phyloP scores from a whole-genome alignment of 2,888 invertebrate genomes.

The Agonopterix subpropinquella region DNA sequence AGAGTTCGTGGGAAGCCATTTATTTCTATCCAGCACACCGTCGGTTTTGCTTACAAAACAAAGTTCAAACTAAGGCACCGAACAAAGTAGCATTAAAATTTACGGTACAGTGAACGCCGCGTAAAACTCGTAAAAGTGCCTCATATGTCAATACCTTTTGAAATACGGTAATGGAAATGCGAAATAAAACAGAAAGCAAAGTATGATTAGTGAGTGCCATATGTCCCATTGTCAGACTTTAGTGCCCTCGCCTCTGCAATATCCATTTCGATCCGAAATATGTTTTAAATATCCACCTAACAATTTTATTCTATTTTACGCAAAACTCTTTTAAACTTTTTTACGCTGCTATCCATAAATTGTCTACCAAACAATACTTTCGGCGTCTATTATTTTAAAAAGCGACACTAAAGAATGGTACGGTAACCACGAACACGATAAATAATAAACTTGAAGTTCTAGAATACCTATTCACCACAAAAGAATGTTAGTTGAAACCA shows the following conservation, averaged over 20 bases:
- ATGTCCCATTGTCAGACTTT: constrained; percentile 66
- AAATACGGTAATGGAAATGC: constrained; percentile 75
- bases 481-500: no score
- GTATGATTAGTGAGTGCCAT: constrained; percentile 73
- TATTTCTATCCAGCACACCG: constrained; percentile 11
- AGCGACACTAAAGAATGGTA: no score
- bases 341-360: no score
- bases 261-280: constrained; percentile 52
- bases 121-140: constrained; percentile 71
- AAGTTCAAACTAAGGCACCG: constrained; percentile 32
- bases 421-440: no score
- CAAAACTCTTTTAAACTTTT: no score
- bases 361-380: no score
- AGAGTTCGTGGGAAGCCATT: constrained; percentile 1
- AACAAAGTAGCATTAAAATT: constrained; percentile 57
- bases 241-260: constrained; percentile 46
- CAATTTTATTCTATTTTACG: constrained; percentile 11
- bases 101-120: constrained; percentile 47
- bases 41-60: constrained; percentile 29
- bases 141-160: constrained; percentile 74
- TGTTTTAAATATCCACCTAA: constrained; percentile 30
- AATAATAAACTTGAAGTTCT: no score
- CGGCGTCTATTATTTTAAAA: no score
- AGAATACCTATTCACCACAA: no score
- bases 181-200: constrained; percentile 75